Evolutionary conservation across 2,113 vertebrate genomes (phyloP).

Genomic region (Nansenia antarctica): DNA sequence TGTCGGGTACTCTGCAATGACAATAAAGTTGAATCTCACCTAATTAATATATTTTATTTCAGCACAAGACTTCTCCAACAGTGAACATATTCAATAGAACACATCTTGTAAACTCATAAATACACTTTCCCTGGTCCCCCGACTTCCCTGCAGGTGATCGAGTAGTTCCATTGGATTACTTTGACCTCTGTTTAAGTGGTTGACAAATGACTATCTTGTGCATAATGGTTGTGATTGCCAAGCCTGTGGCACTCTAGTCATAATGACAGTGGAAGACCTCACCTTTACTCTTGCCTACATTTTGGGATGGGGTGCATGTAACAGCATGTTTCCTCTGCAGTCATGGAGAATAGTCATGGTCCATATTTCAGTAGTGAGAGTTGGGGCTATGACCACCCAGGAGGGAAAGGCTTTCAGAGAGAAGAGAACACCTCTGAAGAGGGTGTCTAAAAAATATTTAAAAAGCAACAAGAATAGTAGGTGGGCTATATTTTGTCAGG

Average conservation of each 20-base stretch:
- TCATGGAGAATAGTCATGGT: neutral
- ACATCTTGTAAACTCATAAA: neutral
- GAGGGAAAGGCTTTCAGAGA: neutral
- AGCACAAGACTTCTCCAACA: no score
- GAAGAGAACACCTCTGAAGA: neutral
- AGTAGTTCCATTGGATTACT: neutral
- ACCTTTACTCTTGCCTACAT: neutral
- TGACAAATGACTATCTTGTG: slow-evolving; percentile 1
- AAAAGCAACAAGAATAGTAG: no score
- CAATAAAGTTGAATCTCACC: no score
- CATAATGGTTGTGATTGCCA: neutral
- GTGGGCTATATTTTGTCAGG: no score
- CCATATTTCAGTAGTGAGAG: neutral
- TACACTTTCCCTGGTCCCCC: neutral
- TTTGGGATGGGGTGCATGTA: neutral
- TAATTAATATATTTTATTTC: no score
- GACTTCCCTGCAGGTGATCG: neutral
- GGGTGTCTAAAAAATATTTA: neutral
- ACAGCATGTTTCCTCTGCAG: slow-evolving; percentile 8
- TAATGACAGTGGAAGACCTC: neutral
- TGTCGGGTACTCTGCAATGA: no score
- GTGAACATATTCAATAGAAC: no score
- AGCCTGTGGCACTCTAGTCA: neutral
- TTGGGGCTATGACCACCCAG: slow-evolving; percentile 10
- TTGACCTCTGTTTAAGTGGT: neutral